A percentile compares a stretch with the other conserved stretches of the same genome.
These are phyloP conservation scores for Trichechus manatus DNA, from an alignment of 2,113 vertebrate species.

Conservation along the genomic window DNA sequence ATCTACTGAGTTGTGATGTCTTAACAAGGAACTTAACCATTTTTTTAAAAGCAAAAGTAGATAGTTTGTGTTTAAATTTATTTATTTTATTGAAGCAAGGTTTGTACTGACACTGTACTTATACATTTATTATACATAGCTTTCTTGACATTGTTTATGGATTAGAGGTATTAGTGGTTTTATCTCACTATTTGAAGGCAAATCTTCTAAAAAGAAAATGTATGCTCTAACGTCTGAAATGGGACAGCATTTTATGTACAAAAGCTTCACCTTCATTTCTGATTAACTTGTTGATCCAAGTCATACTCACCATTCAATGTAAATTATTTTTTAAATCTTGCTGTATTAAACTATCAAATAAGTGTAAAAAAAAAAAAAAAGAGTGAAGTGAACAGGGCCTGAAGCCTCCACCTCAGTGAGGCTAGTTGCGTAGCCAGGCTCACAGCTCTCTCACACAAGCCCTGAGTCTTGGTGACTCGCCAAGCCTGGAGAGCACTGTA, in stretches of 20 bases:
- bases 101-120: constrained; percentile 85
- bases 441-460: too few species aligned
- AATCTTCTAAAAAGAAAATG: constrained; percentile 68
- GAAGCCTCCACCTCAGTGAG: too few species aligned
- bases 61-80: constrained; percentile 84
- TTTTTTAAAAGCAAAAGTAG: constrained; percentile 79
- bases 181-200: constrained; percentile 70
- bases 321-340: constrained; percentile 60
- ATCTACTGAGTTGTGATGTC: constrained; percentile 69
- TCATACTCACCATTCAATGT: constrained; percentile 26
- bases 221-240: constrained; percentile 57
- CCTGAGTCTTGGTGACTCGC: too few species aligned
- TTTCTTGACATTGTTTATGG: constrained; percentile 75
- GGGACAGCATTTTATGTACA: constrained; percentile 74
- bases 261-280: constrained; percentile 60
- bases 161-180: constrained; percentile 74
- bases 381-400: too few species aligned
- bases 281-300: constrained; percentile 43
- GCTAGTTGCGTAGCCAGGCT: too few species aligned
- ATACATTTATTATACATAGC: constrained; percentile 86
- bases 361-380: too few species aligned
- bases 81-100: constrained; percentile 87
- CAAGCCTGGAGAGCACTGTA: too few species aligned
- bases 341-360: constrained; percentile 48
- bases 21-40: constrained; percentile 80